Percentiles rank a stretch among this genome's conserved stretches.
phyloP scores from a whole-genome alignment of 53 echinoderm and acorn worm species.

The Zoroaster sp. region DNA sequence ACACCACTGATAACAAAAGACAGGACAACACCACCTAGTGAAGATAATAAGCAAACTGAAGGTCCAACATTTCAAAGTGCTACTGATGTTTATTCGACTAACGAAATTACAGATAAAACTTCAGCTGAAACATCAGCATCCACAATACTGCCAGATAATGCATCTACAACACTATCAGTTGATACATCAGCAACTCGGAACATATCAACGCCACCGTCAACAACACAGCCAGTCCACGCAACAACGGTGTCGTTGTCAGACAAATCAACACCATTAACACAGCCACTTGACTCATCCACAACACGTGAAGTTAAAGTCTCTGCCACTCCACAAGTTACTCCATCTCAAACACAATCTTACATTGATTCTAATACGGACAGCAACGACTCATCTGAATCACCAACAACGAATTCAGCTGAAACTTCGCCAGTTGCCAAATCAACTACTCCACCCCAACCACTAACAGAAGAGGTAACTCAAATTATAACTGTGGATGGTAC shows the following conservation, averaged over 20 bases:
- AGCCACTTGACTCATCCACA: not conserved
- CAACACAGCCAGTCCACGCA: too few species aligned
- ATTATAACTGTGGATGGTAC: not conserved
- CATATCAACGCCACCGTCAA: not conserved
- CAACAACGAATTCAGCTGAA: not conserved
- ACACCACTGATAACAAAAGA: not conserved
- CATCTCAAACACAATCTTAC: not conserved
- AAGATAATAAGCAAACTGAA: not conserved
- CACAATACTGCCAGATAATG: not conserved
- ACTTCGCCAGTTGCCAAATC: not conserved
- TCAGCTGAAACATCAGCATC: not conserved
- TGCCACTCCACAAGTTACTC: not conserved
- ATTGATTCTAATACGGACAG: not conserved
- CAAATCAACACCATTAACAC: not conserved
- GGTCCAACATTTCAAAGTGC: not conserved
- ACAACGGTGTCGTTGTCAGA: not conserved
- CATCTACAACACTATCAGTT: not conserved
- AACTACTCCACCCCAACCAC: not conserved
- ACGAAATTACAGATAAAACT: not conserved
- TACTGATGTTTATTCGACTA: not conserved
- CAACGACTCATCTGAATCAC: not conserved
- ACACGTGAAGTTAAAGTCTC: not conserved
- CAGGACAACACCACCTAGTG: not conserved
- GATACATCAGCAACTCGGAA: not conserved
- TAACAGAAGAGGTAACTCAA: not conserved